Percentiles rank a stretch among this genome's conserved stretches.
These are phyloP conservation scores for Triplophysa rosa DNA, from an alignment of 2,113 vertebrate genomes.

Conservation along the genomic window DNA sequence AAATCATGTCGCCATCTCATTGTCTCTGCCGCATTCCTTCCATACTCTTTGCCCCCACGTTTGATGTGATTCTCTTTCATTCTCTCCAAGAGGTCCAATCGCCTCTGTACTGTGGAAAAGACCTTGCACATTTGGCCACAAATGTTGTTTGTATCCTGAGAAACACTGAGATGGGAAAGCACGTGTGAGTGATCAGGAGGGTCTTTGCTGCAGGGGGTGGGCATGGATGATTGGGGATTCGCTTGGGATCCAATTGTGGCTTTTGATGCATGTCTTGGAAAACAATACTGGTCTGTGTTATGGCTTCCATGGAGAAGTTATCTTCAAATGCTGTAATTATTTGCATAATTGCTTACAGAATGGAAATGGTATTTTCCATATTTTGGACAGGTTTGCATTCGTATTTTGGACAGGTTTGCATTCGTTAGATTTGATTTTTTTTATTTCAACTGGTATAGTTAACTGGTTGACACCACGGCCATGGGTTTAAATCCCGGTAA, in stretches of 20 bases:
- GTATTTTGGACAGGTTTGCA: background rate
- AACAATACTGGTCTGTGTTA: slow-evolving; percentile 26
- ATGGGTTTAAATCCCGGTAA: too few relatives aligned
- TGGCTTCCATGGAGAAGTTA: slow-evolving; percentile 27
- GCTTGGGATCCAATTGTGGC: slow-evolving; percentile 30
- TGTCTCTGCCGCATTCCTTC: slow-evolving; percentile 1
- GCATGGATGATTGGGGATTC: slow-evolving; percentile 49
- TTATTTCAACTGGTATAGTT: background rate
- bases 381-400: background rate
- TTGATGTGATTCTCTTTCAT: background rate
- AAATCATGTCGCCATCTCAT: slow-evolving; percentile 9
- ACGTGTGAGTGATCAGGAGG: slow-evolving; percentile 42
- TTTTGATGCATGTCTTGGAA: slow-evolving; percentile 28
- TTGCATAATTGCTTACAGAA: slow-evolving; percentile 44
- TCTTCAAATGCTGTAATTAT: slow-evolving; percentile 38
- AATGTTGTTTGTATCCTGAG: slow-evolving; percentile 16
- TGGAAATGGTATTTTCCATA: slow-evolving; percentile 21
- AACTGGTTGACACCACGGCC: too few relatives aligned
- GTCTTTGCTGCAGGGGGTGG: slow-evolving; percentile 51
- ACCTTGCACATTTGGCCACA: slow-evolving; percentile 18
- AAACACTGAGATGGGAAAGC: slow-evolving; percentile 55
- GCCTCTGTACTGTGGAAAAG: slow-evolving; percentile 56
- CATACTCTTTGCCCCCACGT: background rate
- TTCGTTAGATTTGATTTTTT: background rate
- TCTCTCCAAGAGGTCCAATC: slow-evolving; percentile 40